A percentile compares a stretch with the other conserved stretches of the same genome.
Evolutionary conservation across 1,140 invertebrate species (phyloP).

Genomic region (Drosophila littoralis): DNA sequence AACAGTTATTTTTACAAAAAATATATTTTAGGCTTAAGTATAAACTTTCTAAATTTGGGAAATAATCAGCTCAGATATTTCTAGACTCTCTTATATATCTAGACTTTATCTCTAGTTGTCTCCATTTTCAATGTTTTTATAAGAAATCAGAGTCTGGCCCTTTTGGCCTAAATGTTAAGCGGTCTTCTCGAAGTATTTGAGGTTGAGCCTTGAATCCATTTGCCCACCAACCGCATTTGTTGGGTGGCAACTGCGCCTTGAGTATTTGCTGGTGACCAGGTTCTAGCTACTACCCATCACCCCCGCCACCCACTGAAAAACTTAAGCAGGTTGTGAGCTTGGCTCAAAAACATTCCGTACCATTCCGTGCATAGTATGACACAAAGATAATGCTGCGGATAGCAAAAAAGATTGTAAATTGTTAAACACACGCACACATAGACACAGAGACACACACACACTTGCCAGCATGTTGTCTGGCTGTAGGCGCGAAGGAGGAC

Average conservation of each 20-base stretch:
- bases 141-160: neutral
- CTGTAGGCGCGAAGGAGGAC: conserved; percentile 3
- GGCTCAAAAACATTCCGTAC: conserved; percentile 57
- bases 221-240: conserved; percentile 15
- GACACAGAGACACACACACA: neutral
- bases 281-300: neutral
- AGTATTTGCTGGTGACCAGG: conserved; percentile 24
- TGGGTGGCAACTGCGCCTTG: conserved; percentile 11
- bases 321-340: conserved; percentile 32
- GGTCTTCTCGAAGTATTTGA: neutral
- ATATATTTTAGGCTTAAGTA: too few species aligned
- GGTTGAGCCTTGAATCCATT: conserved; percentile 30
- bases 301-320: neutral
- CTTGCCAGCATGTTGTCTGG: neutral
- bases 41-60: too few species aligned
- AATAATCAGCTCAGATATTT: too few species aligned
- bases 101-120: too few species aligned
- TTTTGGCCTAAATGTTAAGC: neutral
- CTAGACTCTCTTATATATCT: too few species aligned
- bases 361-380: conserved; percentile 54
- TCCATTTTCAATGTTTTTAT: too few species aligned
- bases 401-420: conserved; percentile 55
- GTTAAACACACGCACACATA: conserved; percentile 29
- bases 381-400: conserved; percentile 59
- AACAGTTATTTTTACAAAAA: too few species aligned